phyloP scores from a whole-genome alignment of 2,888 invertebrate species.

The Lithophane leautieri region DNA sequence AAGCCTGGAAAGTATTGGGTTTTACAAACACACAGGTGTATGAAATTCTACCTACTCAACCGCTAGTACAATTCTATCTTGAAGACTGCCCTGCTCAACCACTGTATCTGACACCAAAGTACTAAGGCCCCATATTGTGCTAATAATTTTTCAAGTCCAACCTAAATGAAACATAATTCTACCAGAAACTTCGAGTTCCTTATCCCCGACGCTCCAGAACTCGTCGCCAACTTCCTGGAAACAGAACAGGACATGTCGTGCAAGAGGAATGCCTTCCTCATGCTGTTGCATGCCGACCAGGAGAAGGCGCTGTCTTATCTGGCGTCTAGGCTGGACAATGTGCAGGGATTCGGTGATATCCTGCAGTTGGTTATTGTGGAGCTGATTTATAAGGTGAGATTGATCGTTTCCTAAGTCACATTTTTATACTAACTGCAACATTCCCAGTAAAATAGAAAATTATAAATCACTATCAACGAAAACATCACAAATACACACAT shows the following conservation, averaged over 20 bases:
- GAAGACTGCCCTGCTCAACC: no score
- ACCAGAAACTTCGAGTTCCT: slow-evolving; percentile 98
- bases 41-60: no score
- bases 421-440: not conserved
- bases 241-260: slow-evolving; percentile 99
- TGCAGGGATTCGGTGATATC: slow-evolving; percentile 98
- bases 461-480: not conserved
- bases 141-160: no score
- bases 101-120: no score
- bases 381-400: slow-evolving; percentile 97
- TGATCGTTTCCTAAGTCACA: no score
- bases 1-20: no score
- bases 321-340: slow-evolving; percentile 98
- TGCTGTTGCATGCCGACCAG: slow-evolving; percentile 99
- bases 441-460: not conserved
- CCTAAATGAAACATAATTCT: not conserved
- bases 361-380: slow-evolving; percentile 99
- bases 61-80: no score
- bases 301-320: slow-evolving; percentile 98
- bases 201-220: slow-evolving; percentile 99
- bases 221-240: slow-evolving; percentile 98
- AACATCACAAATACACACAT: no score
- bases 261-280: slow-evolving; percentile 99
- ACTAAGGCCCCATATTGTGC: no score
- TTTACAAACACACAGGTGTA: no score